phyloP scores from a whole-genome alignment of 64 coral and sea anemone genomes.

The Platygyra sinensis region DNA sequence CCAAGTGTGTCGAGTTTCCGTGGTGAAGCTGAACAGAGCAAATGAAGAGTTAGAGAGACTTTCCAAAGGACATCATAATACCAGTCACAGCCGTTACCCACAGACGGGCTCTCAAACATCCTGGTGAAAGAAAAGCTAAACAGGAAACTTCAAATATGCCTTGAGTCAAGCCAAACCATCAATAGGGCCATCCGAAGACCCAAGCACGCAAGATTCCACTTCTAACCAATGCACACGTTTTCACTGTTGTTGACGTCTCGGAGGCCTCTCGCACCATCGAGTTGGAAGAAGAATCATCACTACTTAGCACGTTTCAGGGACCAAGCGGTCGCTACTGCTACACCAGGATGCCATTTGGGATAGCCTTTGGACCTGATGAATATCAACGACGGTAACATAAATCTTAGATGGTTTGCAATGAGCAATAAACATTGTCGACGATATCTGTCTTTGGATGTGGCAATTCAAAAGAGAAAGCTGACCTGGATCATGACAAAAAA shows the following conservation, averaged over 20 bases:
- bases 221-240: constrained; percentile 12
- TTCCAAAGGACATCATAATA: too few relatives aligned
- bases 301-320: not conserved
- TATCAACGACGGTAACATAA: constrained; percentile 22
- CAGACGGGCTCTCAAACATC: too few relatives aligned
- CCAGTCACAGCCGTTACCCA: too few relatives aligned
- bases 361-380: not conserved
- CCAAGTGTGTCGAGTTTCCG: constrained; percentile 43
- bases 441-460: constrained; percentile 55
- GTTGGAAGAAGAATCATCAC: not conserved
- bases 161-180: not conserved
- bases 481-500: constrained; percentile 42
- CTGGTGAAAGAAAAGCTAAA: too few relatives aligned
- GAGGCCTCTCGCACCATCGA: not conserved
- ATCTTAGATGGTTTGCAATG: constrained; percentile 52
- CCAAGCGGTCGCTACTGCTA: constrained; percentile 34
- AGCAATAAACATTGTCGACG: constrained; percentile 59
- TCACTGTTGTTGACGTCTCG: constrained; percentile 12
- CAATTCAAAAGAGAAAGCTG: constrained; percentile 48
- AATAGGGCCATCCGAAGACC: constrained; percentile 19
- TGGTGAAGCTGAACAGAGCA: not conserved
- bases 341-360: constrained; percentile 43
- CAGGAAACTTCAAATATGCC: not conserved
- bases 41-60: too few relatives aligned
- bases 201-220: not conserved